Percentiles rank a stretch among this genome's conserved stretches.
phyloP scores from a whole-genome alignment of 2,888 invertebrate genomes.

The Patella ulyssiponensis region DNA sequence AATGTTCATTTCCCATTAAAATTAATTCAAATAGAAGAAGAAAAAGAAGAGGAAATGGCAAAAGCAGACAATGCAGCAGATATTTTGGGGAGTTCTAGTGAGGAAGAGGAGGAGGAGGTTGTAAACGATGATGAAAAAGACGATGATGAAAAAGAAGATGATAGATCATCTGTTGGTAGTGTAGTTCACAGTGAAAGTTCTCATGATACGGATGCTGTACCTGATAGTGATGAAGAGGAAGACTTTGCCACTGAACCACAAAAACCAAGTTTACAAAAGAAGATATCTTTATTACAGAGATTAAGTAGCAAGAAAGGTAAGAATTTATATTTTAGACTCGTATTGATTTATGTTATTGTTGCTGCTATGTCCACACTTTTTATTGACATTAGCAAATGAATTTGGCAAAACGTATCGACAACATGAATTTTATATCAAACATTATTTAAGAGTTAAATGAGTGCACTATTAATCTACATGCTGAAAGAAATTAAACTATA shows the following conservation, averaged over 20 bases:
- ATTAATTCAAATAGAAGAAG: slow-evolving; percentile 17
- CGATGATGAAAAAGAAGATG: slow-evolving; percentile 33
- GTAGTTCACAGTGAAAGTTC: slow-evolving; percentile 36
- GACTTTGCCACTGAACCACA: slow-evolving; percentile 23
- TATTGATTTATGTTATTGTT: too few relatives aligned
- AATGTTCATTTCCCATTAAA: slow-evolving; percentile 10
- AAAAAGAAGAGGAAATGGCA: slow-evolving; percentile 22
- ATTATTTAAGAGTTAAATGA: too few relatives aligned
- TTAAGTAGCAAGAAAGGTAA: slow-evolving; percentile 21
- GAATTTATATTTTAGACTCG: too few relatives aligned
- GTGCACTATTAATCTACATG: too few relatives aligned
- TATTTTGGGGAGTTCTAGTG: slow-evolving; percentile 36
- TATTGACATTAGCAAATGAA: too few relatives aligned
- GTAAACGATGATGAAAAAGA: slow-evolving; percentile 36
- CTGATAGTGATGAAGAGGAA: slow-evolving; percentile 44
- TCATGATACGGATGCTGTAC: slow-evolving; percentile 45
- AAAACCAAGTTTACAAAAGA: slow-evolving; percentile 38
- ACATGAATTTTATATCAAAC: too few relatives aligned
- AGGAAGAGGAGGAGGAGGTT: slow-evolving; percentile 33
- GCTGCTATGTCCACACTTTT: too few relatives aligned
- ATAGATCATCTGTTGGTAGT: slow-evolving; percentile 11
- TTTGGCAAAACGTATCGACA: too few relatives aligned
- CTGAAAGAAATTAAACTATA: too few relatives aligned
- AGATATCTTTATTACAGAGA: slow-evolving; percentile 37
- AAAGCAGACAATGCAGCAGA: slow-evolving; percentile 43